Base-by-base conservation (phyloP, 2,797 vertebrate species). In the Diglossa cyanea region DNA sequence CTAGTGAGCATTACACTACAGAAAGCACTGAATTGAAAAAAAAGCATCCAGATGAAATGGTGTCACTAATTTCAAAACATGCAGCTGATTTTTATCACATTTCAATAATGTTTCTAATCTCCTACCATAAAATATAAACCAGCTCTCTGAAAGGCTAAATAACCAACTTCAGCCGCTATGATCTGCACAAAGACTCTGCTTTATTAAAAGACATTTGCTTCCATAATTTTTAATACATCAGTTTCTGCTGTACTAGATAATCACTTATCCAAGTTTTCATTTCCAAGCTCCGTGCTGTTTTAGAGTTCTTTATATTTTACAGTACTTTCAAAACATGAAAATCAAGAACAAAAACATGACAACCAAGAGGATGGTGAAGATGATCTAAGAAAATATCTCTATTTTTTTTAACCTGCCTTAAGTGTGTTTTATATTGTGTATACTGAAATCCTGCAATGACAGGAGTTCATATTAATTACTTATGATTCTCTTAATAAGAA, bases 81-180 rank as follows among this genome's bases (percentile, higher is more conserved):
- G 71, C 35, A 82, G 74, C 80, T 92, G 95, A 95, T 94, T 88
- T 87, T 88, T 95, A 92, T 76, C 76, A 73, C 26, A 53, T 84
- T 95, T 94, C 76, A 84, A 78, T 86, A 90, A 84, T 0, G 1
- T 8, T 60, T 89, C 88, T 95, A 60, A 91, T 94, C 55, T 95
- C 55, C 33, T 45, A 72, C 78, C 76, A 71, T 55, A 73, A 76
- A 78, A 90, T 55, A 93, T 19, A 80, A 88, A 86, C 44, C 66
- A 77, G 62, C 50, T 72, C 76, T 88, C 40, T 75, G 54, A 86
- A 91, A 88, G 70, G 37, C 77, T 78, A 66, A 94, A 88, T 68
- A 91, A 91, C 62, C 73, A 94, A 73, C 33, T 66, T 90, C 54
- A 86, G 58, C 54, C 78, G 42, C 47, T 72, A 25, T 39, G 24